phyloP scores from a whole-genome alignment of 2,888 invertebrate species.

The Stegophylla sp. region DNA sequence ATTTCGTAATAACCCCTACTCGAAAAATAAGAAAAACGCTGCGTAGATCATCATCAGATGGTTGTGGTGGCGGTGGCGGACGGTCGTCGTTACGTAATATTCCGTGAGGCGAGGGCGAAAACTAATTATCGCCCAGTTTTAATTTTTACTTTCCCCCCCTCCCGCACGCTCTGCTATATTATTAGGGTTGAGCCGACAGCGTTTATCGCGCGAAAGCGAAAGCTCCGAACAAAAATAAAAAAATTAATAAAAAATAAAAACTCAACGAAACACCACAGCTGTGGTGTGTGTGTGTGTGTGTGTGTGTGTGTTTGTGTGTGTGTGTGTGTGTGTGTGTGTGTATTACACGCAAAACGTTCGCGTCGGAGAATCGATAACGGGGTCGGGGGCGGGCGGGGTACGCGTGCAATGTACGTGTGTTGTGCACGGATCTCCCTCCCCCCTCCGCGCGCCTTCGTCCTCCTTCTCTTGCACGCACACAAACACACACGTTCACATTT shows the following conservation, averaged over 20 bases:
- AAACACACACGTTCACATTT: neutral
- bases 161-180: neutral
- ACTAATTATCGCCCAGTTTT: neutral
- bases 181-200: slow-evolving; percentile 4
- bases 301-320: neutral
- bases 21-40: too few species aligned
- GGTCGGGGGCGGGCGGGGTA: neutral
- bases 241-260: slow-evolving; percentile 11
- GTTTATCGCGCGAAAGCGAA: slow-evolving; percentile 23
- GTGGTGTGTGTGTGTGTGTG: neutral
- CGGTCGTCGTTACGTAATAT: slow-evolving; percentile 11
- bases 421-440: neutral
- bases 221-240: neutral
- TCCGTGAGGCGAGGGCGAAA: neutral
- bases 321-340: neutral
- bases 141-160: neutral
- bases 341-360: neutral
- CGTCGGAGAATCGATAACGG: slow-evolving; percentile 12
- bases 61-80: neutral
- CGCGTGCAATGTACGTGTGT: neutral
- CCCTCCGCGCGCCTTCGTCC: neutral
- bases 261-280: slow-evolving; percentile 1
- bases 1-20: too few species aligned
- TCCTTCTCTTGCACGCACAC: neutral
- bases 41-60: too few species aligned